Evolutionary conservation across 2,888 invertebrate genomes (phyloP), one percentile per base, ranked within the genome.

Genomic region (Synergus itoensis): DNA sequence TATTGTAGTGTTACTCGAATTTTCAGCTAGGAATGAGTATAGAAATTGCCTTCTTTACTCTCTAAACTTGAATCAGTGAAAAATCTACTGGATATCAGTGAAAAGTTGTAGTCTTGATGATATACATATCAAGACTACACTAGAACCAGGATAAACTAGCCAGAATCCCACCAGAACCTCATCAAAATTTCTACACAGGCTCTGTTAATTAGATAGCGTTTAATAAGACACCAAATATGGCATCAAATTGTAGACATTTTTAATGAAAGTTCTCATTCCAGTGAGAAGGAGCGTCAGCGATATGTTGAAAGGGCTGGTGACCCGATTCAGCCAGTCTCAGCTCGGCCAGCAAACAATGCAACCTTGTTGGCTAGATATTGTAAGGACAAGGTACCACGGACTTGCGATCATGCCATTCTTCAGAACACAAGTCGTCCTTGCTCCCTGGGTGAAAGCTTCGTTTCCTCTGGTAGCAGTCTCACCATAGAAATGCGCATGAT

Each of bases 291-390:
- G 57, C 88, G 89, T 76, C 86, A 90, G 81, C 84, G 89, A 60
- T 88, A 89, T 77, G 83, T 85, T 16, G 91, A 90, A 69, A 86
- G 87, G 45, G 81, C 87, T 4, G 87, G 87, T 21, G 82, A 80
- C 12, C 80, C 43, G 1, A 64, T 77, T 9, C 82, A 80, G 36
- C 14, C 80, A 18, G 62, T 64, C 28, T 65, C 81, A 9, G 84
- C 79, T 1, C 89, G 91, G 63, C 95, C 95, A 21, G 94, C 94
- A 0, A 94, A 94, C 79, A 97, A 97, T 87, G 96, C 96, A 1
- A 96, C 96, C 9, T 93, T 97, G 16, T 93, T 97, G 76, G 97
- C 97, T 0, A 94, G 96, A 77, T 97, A 96, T 91, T 97, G 97
- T 91, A 95, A 96, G 77, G 97, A 97, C 88, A 94, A 96, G 69